phyloP scores from a whole-genome alignment of 2,113 vertebrate species.

The Megatriorchis doriae region DNA sequence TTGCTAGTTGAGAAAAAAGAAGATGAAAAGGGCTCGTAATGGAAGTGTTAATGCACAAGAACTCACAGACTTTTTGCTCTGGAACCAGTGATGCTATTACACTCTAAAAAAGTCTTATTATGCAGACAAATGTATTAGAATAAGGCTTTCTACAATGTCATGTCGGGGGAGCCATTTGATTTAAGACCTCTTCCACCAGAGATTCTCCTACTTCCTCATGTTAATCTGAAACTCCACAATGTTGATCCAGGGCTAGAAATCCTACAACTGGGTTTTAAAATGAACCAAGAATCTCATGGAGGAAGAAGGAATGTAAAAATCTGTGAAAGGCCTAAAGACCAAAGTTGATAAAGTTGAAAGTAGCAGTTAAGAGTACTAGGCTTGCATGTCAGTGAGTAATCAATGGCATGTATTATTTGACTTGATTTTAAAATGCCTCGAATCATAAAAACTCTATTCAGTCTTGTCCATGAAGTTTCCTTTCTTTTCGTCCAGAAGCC shows the following conservation, averaged over 20 bases:
- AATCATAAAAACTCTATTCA: background rate
- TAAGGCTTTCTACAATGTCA: background rate
- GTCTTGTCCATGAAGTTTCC: background rate
- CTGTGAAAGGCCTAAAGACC: background rate
- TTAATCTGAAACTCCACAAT: background rate
- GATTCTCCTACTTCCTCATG: background rate
- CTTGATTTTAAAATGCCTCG: background rate
- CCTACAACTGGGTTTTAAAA: background rate
- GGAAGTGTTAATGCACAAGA: background rate
- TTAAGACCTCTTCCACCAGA: background rate
- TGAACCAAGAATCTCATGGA: background rate
- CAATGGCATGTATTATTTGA: background rate
- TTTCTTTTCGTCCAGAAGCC: background rate
- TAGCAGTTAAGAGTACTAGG: fast-evolving
- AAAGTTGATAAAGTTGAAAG: background rate
- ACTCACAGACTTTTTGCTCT: background rate
- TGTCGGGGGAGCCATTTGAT: fast-evolving
- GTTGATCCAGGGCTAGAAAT: background rate
- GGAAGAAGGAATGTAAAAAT: background rate
- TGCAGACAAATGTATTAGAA: background rate
- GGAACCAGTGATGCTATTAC: background rate
- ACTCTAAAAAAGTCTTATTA: background rate
- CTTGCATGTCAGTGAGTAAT: background rate
- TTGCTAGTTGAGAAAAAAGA: background rate
- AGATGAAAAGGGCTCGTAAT: background rate